Percentiles rank a stretch among this genome's conserved stretches.
phyloP scores from a whole-genome alignment of 2,888 invertebrate genomes.

The Heliconius ethilla region DNA sequence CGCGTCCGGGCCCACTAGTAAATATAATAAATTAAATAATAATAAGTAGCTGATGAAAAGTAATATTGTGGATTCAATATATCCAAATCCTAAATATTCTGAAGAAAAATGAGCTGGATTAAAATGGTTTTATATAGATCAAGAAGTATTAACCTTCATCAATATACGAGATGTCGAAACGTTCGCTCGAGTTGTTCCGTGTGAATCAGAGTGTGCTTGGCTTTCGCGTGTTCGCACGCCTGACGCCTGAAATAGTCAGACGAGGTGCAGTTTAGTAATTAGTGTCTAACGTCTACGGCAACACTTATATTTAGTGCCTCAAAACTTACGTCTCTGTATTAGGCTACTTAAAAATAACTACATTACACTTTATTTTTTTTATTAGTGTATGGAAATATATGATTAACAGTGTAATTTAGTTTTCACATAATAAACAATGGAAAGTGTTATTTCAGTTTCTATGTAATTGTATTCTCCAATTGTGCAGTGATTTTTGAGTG shows the following conservation, averaged over 20 bases:
- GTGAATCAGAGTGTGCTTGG: slow-evolving; percentile 73
- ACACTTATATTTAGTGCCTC: slow-evolving; percentile 53
- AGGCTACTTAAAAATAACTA: slow-evolving; percentile 26
- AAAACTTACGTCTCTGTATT: slow-evolving; percentile 44
- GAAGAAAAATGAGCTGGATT: slow-evolving; percentile 22
- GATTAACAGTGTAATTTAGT: background rate
- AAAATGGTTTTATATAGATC: slow-evolving; percentile 42
- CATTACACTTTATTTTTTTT: background rate
- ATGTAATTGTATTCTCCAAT: background rate
- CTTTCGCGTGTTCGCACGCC: slow-evolving; percentile 65
- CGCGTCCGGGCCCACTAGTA: too few relatives aligned
- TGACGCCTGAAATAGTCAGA: slow-evolving; percentile 73
- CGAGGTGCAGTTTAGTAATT: slow-evolving; percentile 62
- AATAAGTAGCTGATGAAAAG: background rate
- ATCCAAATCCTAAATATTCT: background rate
- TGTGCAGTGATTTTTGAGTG: slow-evolving; percentile 10
- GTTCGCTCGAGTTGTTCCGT: slow-evolving; percentile 59
- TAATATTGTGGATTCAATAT: background rate
- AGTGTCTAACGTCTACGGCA: slow-evolving; percentile 52
- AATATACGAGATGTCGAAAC: slow-evolving; percentile 70
- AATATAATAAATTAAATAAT: too few relatives aligned
- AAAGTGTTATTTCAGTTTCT: background rate
- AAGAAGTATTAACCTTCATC: slow-evolving; percentile 62
- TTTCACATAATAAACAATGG: background rate
- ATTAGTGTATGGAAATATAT: background rate